Base-by-base conservation (phyloP, 1,140 invertebrate species). In the Stegodyphus dumicola region DNA sequence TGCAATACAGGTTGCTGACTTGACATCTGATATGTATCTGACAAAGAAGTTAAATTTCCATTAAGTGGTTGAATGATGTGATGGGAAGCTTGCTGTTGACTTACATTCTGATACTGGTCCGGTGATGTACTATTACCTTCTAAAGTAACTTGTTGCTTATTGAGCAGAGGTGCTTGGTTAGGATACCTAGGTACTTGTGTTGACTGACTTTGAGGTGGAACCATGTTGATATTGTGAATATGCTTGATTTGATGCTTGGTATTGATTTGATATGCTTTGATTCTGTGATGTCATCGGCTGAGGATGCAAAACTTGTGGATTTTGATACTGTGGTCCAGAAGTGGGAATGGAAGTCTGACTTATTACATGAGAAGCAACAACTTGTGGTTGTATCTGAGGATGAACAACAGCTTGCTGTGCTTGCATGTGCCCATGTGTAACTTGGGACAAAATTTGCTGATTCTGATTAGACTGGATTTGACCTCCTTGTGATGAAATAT, bases 391-490 rank as follows among this genome's bases (percentile, higher is more conserved):
- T 53, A 73, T 3, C n/a, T 77, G 56, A 65, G 75, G n/a, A 65
- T 64, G 49, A 48, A 77, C 6, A 7, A 65, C 7, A 51, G n/a
- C n/a, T 77, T 64, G 54, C 15, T 54, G 73, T 7, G 7, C n/a
- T 56, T 75, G 73, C 9, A 18, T 53, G 6, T 53, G 73, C 13
- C 53, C 18, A 11, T 75, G 73, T 10, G 53, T 51, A 0, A 17
- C 17, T 13, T 73, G 70, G 9, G 70, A 11, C 11, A 51, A 60
- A 15, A 75, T 53, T 15, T 83, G 79, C 48, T 60, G 64, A 69
- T 66, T 77, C n/a, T 76, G 89, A 89, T 86, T 91, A 90, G 92
- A 92, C 66, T 92, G 92, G 15, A 91, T 90, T 49, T 91, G 91
- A 48, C 92, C 89, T 13, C 91, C 91, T 85, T 92, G 92, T 1